Base-by-base conservation (phyloP, 2,797 vertebrate species). In the Mus caroli region DNA sequence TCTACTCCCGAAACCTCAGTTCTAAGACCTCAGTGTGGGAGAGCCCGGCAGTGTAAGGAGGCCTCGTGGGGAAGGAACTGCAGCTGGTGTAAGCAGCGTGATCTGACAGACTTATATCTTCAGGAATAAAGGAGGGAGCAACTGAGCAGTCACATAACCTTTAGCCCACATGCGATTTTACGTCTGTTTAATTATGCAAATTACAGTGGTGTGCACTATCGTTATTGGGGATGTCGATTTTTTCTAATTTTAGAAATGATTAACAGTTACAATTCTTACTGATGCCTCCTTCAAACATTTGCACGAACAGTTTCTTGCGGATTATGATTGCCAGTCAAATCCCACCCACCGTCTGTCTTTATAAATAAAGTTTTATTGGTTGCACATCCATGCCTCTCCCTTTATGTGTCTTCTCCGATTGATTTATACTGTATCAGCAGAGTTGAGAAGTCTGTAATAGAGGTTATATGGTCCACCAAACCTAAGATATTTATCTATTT, bases 351-450 rank as follows among this genome's bases (percentile, higher is more conserved):
- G 12, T 20, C 52, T 78, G 54, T 60, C 54, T 94, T 87, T 73
- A 10, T 94, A 83, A 82, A 92, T 78, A 86, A 92, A 88, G 50
- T 62, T 83, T 91, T 96, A 80, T 37, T 87, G 69, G 75, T 22
- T 86, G 19, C 28, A 76, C 22, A 62, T 58, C 50, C 71, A 62
- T 11, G 26, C 3, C 19, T 26, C 46, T 69, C 79, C n/a, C 84
- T 94, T 71, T 93, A 52, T 56, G 4, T 50, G 73, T 85, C 37
- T 58, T 77, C 69, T 94, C 6, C 43, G 43, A 22, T 60, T 73
- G 69, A 4, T 94, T 94, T 67, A 50, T 2, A 56, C 31, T 37
- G 9, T 62, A 73, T 50, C 37, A 52, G 69, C 69, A 93, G 84
- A 69, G 9, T 3, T 88, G 46, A 94, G 69, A 54, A 60, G 12